phyloP scores from a whole-genome alignment of 2,888 invertebrate genomes.

The Ditula angustiorana region DNA sequence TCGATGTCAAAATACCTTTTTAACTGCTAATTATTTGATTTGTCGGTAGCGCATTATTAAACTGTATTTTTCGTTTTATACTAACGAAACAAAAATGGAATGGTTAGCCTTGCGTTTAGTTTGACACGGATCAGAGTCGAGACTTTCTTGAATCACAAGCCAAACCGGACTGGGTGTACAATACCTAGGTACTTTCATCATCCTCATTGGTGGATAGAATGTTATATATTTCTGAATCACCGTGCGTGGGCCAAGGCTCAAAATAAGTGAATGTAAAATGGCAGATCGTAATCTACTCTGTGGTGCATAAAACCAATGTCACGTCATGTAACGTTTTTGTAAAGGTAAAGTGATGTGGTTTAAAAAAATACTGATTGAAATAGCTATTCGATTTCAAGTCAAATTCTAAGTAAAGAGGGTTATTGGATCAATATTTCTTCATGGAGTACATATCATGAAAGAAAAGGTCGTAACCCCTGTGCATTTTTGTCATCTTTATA shows the following conservation, averaged over 20 bases:
- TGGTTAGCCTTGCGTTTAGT: conserved; percentile 21
- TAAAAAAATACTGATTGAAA: not conserved
- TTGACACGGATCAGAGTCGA: conserved; percentile 20
- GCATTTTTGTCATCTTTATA: too few species aligned
- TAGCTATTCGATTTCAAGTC: not conserved
- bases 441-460: too few species aligned
- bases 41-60: not conserved
- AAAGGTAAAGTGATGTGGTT: not conserved
- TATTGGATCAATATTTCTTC: too few species aligned
- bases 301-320: conserved; percentile 18
- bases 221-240: conserved; percentile 80
- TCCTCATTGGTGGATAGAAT: conserved; percentile 74
- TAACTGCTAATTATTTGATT: too few species aligned
- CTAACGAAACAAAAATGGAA: not conserved
- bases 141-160: conserved; percentile 38
- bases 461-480: too few species aligned
- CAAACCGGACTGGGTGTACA: conserved; percentile 63
- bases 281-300: conserved; percentile 60
- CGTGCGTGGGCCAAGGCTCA: conserved; percentile 79
- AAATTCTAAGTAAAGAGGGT: not conserved
- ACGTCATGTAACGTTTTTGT: conserved; percentile 3
- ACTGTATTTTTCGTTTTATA: not conserved
- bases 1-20: too few species aligned
- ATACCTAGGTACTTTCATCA: conserved; percentile 73
- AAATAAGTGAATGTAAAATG: conserved; percentile 78